Conservation (phyloP, 2,797 vertebrate species). For the Aphelocoma californica region DNA sequence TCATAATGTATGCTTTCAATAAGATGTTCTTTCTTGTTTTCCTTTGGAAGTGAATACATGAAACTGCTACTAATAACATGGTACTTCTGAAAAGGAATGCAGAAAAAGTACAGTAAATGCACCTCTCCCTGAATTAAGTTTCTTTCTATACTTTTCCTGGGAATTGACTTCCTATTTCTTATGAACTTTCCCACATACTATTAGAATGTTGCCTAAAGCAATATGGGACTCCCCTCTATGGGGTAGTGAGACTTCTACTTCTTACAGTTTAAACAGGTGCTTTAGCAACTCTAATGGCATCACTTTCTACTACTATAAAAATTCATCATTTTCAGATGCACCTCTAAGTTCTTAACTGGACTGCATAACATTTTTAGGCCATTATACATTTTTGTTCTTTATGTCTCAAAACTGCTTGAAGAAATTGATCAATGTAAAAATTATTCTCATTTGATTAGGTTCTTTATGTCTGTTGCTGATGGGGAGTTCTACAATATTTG, state of each 20-base stretch:
- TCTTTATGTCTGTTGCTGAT: neutral
- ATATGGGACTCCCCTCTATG: neutral
- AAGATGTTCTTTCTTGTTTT: neutral
- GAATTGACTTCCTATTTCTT: neutral
- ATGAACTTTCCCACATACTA: neutral
- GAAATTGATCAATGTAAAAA: neutral
- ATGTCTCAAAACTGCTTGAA: neutral
- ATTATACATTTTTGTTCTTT: neutral
- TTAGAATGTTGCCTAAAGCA: neutral
- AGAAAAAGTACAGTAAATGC: neutral
- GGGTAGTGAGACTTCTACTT: neutral
- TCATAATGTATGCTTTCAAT: neutral
- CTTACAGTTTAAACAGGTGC: neutral
- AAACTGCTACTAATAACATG: neutral
- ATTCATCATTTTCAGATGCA: neutral
- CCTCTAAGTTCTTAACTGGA: neutral
- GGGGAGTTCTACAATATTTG: neutral
- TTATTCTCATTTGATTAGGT: neutral
- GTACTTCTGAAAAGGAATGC: neutral
- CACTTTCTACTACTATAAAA: neutral
- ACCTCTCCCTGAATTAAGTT: neutral
- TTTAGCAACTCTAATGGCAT: neutral
- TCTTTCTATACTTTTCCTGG: neutral
- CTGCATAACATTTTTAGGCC: neutral
- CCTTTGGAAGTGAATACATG: neutral